Conservation (phyloP, 2,797 vertebrate genomes). For the Cynopterus sphinx region DNA sequence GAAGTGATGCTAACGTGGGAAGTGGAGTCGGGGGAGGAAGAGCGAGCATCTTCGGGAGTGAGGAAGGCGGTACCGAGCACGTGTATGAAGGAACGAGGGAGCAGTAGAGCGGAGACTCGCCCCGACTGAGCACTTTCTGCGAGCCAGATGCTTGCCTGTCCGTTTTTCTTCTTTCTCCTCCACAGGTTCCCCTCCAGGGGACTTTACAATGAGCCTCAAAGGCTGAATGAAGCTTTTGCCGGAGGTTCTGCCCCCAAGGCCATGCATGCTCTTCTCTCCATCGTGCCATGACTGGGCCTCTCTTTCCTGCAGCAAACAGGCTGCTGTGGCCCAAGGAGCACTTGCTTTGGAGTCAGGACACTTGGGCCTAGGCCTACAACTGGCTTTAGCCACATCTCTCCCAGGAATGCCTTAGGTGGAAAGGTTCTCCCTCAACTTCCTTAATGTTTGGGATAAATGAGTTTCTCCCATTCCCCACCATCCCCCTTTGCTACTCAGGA, state of each 20-base stretch:
- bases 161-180: background rate
- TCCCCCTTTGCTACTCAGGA: background rate
- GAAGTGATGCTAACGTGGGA: background rate
- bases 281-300: background rate
- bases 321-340: accelerated
- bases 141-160: accelerated
- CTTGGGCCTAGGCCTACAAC: accelerated
- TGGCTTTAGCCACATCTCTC: background rate
- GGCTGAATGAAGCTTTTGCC: background rate
- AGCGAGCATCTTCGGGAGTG: too few species aligned
- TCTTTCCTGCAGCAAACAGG: background rate
- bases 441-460: background rate
- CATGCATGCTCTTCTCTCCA: background rate
- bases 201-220: background rate
- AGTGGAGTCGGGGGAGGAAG: too few species aligned
- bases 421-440: background rate
- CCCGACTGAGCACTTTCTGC: too few species aligned
- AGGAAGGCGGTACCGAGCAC: background rate
- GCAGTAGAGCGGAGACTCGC: accelerated
- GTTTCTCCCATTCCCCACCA: background rate
- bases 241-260: background rate
- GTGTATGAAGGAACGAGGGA: background rate
- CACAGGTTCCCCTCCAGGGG: background rate
- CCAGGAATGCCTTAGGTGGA: background rate
- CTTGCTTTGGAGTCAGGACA: background rate